Conservation (phyloP, 2,888 invertebrate genomes). For the Tipula confusa region DNA sequence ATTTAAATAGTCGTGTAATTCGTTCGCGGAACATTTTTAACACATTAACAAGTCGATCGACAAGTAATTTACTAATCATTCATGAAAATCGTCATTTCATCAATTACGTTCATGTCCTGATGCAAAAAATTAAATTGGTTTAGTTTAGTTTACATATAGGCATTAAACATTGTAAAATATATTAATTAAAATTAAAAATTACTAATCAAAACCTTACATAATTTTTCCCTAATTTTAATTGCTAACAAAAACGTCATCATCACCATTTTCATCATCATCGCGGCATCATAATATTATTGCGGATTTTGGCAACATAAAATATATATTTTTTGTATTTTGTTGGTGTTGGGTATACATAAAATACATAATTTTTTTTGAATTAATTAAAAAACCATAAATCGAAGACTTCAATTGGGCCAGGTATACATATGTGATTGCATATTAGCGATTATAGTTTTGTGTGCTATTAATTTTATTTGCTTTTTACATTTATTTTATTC, state of each 20-base stretch:
- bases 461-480: slow-evolving; percentile 50
- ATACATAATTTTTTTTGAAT: not conserved
- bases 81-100: slow-evolving; percentile 27
- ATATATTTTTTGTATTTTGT: slow-evolving; percentile 29
- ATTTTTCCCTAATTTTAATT: slow-evolving; percentile 28
- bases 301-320: not conserved
- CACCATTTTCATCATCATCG: too few species aligned
- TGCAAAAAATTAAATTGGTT: not conserved
- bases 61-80: not conserved
- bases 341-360: slow-evolving; percentile 6
- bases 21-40: not conserved
- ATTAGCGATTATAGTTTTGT: slow-evolving; percentile 48
- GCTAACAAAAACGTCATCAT: not conserved
- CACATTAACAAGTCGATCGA: not conserved
- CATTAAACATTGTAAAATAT: slow-evolving; percentile 33
- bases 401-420: slow-evolving; percentile 50
- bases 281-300: not conserved
- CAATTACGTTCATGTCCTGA: slow-evolving; percentile 29
- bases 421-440: slow-evolving; percentile 51
- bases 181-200: slow-evolving; percentile 28
- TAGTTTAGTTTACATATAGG: slow-evolving; percentile 34
- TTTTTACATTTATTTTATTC: slow-evolving; percentile 47
- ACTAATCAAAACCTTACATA: slow-evolving; percentile 28
- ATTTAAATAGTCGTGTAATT: not conserved
- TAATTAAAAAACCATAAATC: not conserved